Conservation (phyloP, 2,797 vertebrate species). For the Hemibagrus guttatus region DNA sequence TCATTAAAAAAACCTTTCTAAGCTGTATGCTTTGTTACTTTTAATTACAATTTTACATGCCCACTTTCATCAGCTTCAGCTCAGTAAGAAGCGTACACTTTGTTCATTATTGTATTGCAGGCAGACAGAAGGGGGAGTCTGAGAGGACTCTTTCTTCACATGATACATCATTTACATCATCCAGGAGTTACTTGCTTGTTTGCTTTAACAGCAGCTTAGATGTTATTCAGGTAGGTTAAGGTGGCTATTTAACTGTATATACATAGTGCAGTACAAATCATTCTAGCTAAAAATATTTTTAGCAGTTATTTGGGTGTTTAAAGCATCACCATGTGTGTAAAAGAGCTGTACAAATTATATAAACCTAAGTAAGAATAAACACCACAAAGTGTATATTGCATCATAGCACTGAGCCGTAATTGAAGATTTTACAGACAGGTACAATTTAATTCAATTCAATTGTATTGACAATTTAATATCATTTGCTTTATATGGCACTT, state of each 20-base stretch:
- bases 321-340: not conserved
- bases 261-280: not conserved
- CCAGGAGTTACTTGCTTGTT: constrained; percentile 2
- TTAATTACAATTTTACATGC: not conserved
- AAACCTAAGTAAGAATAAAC: not conserved
- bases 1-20: not conserved
- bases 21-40: not conserved
- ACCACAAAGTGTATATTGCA: not conserved
- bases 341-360: not conserved
- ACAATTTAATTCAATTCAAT: not conserved
- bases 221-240: not conserved
- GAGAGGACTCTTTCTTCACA: not conserved
- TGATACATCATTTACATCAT: not conserved
- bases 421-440: not conserved
- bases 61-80: not conserved
- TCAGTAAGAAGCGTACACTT: not conserved
- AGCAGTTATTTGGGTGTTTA: not conserved
- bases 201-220: not conserved
- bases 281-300: not conserved
- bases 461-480: too few species aligned
- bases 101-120: not conserved
- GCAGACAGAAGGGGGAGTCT: constrained; percentile 21
- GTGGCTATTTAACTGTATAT: not conserved
- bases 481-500: too few species aligned
- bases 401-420: not conserved